phyloP scores from a whole-genome alignment of 2,113 vertebrate genomes.

The Bubalus kerabau region DNA sequence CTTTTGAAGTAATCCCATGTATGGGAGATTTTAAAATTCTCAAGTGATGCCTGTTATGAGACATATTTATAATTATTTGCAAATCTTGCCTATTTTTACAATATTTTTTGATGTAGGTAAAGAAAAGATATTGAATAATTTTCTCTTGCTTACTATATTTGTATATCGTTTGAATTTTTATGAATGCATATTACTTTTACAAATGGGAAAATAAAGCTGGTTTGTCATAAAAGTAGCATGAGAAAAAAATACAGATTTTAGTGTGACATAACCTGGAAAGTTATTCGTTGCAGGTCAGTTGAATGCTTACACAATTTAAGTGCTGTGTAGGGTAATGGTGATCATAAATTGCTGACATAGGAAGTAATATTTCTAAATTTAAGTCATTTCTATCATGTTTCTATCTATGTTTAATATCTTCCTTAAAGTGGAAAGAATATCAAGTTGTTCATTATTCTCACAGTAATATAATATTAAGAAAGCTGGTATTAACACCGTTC shows the following conservation, averaged over 20 bases:
- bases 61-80: not conserved
- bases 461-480: not conserved
- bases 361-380: conserved; percentile 14
- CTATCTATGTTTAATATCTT: not conserved
- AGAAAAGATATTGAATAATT: not conserved
- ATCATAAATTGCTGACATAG: not conserved
- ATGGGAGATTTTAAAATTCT: not conserved
- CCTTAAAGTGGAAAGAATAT: not conserved
- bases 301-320: not conserved
- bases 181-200: not conserved
- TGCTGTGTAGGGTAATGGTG: not conserved
- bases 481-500: not conserved
- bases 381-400: not conserved
- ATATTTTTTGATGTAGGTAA: not conserved
- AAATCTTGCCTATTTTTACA: not conserved
- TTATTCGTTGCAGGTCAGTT: not conserved
- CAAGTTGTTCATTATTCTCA: not conserved
- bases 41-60: not conserved
- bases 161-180: not conserved
- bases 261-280: not conserved
- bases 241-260: not conserved
- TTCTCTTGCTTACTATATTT: not conserved
- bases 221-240: not conserved
- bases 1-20: not conserved
- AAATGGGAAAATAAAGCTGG: not conserved